These are phyloP conservation scores for Symphodus melops DNA, from an alignment of 2,113 vertebrate genomes.

Conservation along the genomic window DNA sequence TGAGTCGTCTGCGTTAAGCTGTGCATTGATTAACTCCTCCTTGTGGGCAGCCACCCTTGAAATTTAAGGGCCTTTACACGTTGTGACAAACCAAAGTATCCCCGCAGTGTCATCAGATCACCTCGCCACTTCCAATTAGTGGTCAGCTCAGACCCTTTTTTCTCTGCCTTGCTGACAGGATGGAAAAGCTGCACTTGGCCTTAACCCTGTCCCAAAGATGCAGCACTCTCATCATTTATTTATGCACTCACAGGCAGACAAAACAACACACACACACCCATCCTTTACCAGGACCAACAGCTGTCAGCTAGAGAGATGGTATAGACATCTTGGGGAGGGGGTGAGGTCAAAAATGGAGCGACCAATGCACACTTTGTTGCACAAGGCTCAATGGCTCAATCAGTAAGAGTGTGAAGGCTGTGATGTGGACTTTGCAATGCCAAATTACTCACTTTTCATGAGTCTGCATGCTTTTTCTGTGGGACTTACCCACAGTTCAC, in stretches of 20 bases:
- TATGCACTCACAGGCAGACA: conserved; percentile 51
- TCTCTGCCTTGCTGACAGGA: conserved; percentile 28
- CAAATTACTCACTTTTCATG: too few relatives aligned
- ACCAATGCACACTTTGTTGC: conserved; percentile 1
- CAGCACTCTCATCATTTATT: conserved; percentile 71
- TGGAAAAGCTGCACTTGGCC: conserved; percentile 11
- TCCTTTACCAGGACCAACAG: conserved; percentile 35
- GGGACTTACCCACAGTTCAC: background rate
- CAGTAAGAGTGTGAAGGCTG: too few relatives aligned
- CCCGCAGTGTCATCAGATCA: conserved; percentile 79
- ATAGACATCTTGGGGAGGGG: background rate
- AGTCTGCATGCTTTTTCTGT: conserved; percentile 50
- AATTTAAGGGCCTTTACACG: conserved; percentile 63
- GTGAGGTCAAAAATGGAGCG: conserved; percentile 8
- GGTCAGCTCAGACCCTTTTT: conserved; percentile 32
- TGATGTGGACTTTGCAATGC: too few relatives aligned
- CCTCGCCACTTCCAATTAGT: conserved; percentile 76
- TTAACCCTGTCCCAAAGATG: conserved; percentile 41
- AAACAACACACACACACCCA: conserved; percentile 37
- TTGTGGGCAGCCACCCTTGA: conserved; percentile 72
- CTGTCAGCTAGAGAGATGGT: conserved; percentile 25
- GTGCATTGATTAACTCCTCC: conserved; percentile 69
- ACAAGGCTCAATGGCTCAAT: conserved; percentile 37
- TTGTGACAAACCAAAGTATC: conserved; percentile 81
- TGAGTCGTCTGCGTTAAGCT: conserved; percentile 54